Conservation (phyloP, 2,113 vertebrate genomes). For the Neolamprologus caudopunctatus region DNA sequence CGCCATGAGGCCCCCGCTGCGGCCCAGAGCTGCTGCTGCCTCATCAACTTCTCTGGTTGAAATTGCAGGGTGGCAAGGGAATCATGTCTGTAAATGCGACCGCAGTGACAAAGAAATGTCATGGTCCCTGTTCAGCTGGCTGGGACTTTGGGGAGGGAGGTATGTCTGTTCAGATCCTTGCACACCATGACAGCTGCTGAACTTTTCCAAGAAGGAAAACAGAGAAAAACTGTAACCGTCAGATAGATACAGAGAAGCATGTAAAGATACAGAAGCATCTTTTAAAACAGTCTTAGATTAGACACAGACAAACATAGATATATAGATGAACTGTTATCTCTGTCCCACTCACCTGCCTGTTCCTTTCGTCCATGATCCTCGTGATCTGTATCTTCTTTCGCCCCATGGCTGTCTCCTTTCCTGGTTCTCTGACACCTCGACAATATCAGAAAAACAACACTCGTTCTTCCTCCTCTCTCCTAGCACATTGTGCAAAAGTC, state of each 20-base stretch:
- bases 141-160: slow-evolving; percentile 43
- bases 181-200: slow-evolving; percentile 48
- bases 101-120: slow-evolving; percentile 66
- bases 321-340: not conserved
- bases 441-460: slow-evolving; percentile 79
- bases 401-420: slow-evolving; percentile 83
- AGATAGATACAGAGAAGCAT: not conserved
- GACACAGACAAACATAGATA: not conserved
- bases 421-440: slow-evolving; percentile 78
- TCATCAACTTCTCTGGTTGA: slow-evolving; percentile 64
- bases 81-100: slow-evolving; percentile 62
- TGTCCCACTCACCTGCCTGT: slow-evolving; percentile 86
- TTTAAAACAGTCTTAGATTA: not conserved
- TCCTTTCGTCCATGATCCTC: slow-evolving; percentile 98
- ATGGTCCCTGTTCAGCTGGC: slow-evolving; percentile 50
- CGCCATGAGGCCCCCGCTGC: slow-evolving; percentile 36
- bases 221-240: not conserved
- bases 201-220: slow-evolving; percentile 17
- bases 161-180: slow-evolving; percentile 54
- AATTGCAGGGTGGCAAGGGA: slow-evolving; percentile 71
- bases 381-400: slow-evolving; percentile 99
- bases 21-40: slow-evolving; percentile 59
- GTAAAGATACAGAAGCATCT: not conserved
- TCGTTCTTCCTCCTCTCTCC: slow-evolving; percentile 72
- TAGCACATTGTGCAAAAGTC: slow-evolving; percentile 85